A percentile compares a stretch with the other conserved stretches of the same genome.
phyloP scores from a whole-genome alignment of 2,888 invertebrate species.

The Tillus elongatus region DNA sequence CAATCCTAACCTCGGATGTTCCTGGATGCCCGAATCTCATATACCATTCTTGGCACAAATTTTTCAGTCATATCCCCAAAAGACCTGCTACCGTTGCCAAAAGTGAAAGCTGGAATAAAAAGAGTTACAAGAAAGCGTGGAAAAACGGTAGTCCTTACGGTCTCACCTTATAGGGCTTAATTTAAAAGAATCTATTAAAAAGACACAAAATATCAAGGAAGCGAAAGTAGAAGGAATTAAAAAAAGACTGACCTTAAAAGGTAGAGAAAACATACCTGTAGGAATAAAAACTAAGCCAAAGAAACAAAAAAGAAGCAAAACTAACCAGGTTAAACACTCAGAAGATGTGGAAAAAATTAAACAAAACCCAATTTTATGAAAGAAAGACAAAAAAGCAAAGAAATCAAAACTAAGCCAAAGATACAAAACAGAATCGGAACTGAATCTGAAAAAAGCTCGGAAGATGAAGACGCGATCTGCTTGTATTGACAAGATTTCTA shows the following conservation, averaged over 20 bases:
- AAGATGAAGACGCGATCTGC: background rate
- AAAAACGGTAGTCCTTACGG: background rate
- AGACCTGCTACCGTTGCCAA: background rate
- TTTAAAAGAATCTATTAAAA: background rate
- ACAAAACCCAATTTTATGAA: too few species aligned
- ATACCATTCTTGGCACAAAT: background rate
- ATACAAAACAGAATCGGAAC: too few species aligned
- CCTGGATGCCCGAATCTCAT: background rate
- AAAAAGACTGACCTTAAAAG: too few species aligned
- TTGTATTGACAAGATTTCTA: background rate
- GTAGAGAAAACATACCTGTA: too few species aligned
- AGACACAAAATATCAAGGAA: background rate
- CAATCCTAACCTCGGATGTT: background rate
- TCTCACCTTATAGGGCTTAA: background rate
- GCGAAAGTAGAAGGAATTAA: background rate
- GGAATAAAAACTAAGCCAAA: too few species aligned
- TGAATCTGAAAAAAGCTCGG: background rate
- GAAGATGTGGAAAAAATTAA: too few species aligned
- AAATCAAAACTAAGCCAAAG: too few species aligned
- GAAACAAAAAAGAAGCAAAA: too few species aligned
- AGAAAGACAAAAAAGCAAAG: too few species aligned
- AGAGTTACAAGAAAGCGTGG: background rate
- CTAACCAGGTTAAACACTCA: too few species aligned
- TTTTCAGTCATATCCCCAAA: constrained; percentile 1
- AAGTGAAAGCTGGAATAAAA: background rate